Evolutionary conservation across 2,797 vertebrate species (phyloP), one percentile per base, ranked within the genome.

Genomic region (Calcarius lapponicus): DNA sequence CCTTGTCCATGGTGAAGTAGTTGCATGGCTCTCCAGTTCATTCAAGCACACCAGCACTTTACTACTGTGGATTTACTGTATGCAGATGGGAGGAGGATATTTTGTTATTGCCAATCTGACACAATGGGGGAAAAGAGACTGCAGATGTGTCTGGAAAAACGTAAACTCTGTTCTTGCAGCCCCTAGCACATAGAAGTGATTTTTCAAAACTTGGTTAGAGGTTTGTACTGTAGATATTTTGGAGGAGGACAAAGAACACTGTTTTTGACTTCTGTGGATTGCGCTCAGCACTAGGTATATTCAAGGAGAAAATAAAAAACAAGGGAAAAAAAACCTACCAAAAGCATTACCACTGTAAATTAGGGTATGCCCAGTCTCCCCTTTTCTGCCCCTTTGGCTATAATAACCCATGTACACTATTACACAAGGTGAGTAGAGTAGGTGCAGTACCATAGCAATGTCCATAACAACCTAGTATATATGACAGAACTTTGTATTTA

Each of bases 401-500:
- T 94, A 80, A 93, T 97, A 96, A 94, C 82, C 95, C 95, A 81
- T 88, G 92, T 97, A 96, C 86, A 91, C 94, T 95, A 92, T 96
- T 82, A 95, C 95, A 94, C 94, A 14, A 95, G 91, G 94, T 95
- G 93, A 96, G 91, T 97, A 97, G 96, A 95, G 74, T 97, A 97
- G 97, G 93, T 91, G 90, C 94, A 73, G 93, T 96, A 96, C 94
- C 92, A 96, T 96, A 96, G 93, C 96, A 94, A 96, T 87, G 96
- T 97, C 95, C 43, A 86, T 96, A 96, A 96, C 95, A 96, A 95
- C 81, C 92, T 96, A 97, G 95, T 93, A 95, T 96, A 96, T 97
- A 95, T 93, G 93, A 95, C 92, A 97, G 93, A 96, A 90, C 93
- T 97, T 97, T 97, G 97, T 97, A 97, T 97, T 97, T 97, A 97